Percentiles rank a stretch among this genome's conserved stretches.
Conservation (phyloP, 2,113 vertebrate species). For the Delphinapterus leucas region DNA sequence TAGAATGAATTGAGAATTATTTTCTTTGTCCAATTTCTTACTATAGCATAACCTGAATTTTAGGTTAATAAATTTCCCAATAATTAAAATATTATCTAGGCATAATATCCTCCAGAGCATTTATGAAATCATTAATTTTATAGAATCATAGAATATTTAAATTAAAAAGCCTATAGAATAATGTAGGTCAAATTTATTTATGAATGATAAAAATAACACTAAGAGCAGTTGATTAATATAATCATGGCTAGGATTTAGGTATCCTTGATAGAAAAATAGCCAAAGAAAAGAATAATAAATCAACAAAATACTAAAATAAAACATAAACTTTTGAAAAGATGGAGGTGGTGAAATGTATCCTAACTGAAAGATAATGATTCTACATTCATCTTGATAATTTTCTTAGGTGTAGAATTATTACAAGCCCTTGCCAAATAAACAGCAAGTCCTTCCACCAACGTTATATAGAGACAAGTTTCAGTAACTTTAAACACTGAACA, state of each 20-base stretch:
- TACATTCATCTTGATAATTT: not conserved
- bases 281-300: not conserved
- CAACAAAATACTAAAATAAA: not conserved
- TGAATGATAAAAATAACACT: not conserved
- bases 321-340: not conserved
- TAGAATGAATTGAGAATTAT: not conserved
- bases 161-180: not conserved
- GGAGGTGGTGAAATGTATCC: not conserved
- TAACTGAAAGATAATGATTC: not conserved
- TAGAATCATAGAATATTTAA: not conserved
- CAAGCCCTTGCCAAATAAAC: not conserved
- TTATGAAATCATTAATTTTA: not conserved
- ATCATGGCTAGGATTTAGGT: not conserved
- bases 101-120: not conserved
- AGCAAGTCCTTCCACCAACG: not conserved
- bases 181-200: not conserved
- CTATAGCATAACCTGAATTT: not conserved
- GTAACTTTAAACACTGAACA: not conserved
- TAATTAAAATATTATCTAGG: not conserved
- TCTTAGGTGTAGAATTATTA: not conserved
- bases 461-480: not conserved
- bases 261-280: not conserved
- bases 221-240: not conserved
- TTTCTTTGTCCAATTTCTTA: not conserved
- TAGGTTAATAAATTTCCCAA: not conserved